These are phyloP conservation scores for Hippocampus mohnikei DNA, from an alignment of 2,113 vertebrate species.

Conservation along the genomic window DNA sequence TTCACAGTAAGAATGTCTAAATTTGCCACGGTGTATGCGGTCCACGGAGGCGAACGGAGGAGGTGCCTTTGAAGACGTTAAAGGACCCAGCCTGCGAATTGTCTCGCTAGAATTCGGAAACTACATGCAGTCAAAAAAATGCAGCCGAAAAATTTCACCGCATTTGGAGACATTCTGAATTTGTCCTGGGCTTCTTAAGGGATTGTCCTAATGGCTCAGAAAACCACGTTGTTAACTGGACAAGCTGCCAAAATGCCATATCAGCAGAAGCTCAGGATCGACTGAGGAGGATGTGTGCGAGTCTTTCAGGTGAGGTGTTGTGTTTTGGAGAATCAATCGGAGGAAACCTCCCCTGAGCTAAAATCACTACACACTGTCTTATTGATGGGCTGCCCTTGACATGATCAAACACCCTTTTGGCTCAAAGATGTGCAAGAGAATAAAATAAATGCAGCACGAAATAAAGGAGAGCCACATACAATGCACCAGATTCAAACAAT, in stretches of 20 bases:
- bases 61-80: no score
- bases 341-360: constrained; percentile 55
- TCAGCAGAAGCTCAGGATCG: constrained; percentile 51
- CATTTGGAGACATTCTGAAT: constrained; percentile 32
- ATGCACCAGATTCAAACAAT: constrained; percentile 1
- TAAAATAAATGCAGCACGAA: constrained; percentile 39
- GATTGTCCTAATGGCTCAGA: constrained; percentile 3
- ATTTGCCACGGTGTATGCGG: no score
- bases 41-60: no score
- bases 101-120: no score
- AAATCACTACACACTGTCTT: constrained; percentile 63
- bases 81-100: no score
- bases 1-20: no score
- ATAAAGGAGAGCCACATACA: constrained; percentile 27
- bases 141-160: neutral
- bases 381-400: constrained; percentile 66
- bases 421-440: constrained; percentile 42
- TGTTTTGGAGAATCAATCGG: constrained; percentile 62
- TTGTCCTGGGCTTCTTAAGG: constrained; percentile 16
- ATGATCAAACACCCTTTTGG: constrained; percentile 53
- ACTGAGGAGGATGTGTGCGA: constrained; percentile 34
- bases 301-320: constrained; percentile 45
- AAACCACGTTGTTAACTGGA: constrained; percentile 3
- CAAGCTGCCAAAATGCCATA: constrained; percentile 18
- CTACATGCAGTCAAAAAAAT: no score